Percentiles rank a stretch among this genome's conserved stretches.
Evolutionary conservation across 2,113 vertebrate genomes (phyloP).

Genomic region (Mesocricetus auratus): DNA sequence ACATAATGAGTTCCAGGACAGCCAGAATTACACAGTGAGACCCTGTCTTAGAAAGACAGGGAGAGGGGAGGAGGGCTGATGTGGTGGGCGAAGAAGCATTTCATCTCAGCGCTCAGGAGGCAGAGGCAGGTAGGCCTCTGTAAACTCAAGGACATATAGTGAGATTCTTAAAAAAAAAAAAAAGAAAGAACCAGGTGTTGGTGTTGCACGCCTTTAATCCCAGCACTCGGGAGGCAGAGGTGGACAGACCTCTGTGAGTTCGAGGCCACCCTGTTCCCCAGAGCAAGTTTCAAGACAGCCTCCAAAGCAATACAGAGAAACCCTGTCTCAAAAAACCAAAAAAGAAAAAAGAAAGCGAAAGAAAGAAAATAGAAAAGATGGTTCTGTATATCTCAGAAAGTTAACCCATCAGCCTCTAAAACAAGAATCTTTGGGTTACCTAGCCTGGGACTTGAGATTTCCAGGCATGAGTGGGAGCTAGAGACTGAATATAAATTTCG

Average conservation of each 20-base stretch:
- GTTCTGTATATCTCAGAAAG: not conserved
- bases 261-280: too few species aligned
- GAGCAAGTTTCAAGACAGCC: too few species aligned
- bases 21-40: not conserved
- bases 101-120: not conserved
- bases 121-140: not conserved
- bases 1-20: not conserved
- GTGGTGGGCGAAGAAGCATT: not conserved
- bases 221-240: too few species aligned
- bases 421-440: not conserved
- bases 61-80: not conserved
- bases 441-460: not conserved
- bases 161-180: not conserved
- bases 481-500: not conserved
- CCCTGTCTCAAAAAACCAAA: too few species aligned
- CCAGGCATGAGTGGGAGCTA: not conserved
- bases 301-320: too few species aligned
- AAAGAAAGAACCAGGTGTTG: too few species aligned
- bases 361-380: not conserved
- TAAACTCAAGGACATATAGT: not conserved
- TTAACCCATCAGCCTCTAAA: slow-evolving; percentile 29
- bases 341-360: not conserved
- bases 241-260: too few species aligned
- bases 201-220: too few species aligned
- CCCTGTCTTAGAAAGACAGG: not conserved